Base-by-base conservation (phyloP, 1,140 invertebrate genomes). In the Ceratosolen solmsi region DNA sequence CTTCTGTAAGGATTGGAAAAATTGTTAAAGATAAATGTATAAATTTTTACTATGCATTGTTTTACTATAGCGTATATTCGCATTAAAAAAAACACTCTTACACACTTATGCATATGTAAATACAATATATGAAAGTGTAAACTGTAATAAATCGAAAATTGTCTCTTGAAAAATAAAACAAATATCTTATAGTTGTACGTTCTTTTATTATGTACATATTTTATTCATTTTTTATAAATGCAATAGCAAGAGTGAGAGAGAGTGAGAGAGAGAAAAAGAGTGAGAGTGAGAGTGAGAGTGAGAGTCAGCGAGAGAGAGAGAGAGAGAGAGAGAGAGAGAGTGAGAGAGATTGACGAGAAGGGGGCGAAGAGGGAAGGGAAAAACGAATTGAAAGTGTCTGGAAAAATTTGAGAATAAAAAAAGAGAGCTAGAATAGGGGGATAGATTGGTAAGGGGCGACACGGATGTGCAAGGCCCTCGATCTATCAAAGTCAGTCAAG, bases 401-500 rank as follows among this genome's bases (percentile, higher is more conserved):
- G 46, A 60, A 81, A 56, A 68, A 30, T 38, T 41, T 27, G 70
- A 73, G 51, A 25, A 70, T 27, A 54, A 46, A 22, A 36, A 36
- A 30, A 46, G 65, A 13, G 51, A 68, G 36, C 51, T 27, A 68
- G 72, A 51, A 30, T 76, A 74, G 51, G 76, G 75, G 56, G 60
- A 49, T 25, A 25, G 20, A 54, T 36, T 20, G 41, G 76, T 38
- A 73, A 79, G 79, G 79, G 79, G 73, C 78, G 78, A 49, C 11
- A 82, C 27, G 17, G 63, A 27, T 68, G 25, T 25, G 30, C 54
- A 15, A 51, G 49, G 56, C 71, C 76, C 76, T 79, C 82, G 82
- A 79, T 83, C 82, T 60, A 83, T 83, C 82, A 83, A 83, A 83
- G 82, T 83, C 82, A 83, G 46, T 79, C 76, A 79, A 65, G 81